Base-by-base conservation (phyloP, 2,113 vertebrate species). In the Aythya baeri region DNA sequence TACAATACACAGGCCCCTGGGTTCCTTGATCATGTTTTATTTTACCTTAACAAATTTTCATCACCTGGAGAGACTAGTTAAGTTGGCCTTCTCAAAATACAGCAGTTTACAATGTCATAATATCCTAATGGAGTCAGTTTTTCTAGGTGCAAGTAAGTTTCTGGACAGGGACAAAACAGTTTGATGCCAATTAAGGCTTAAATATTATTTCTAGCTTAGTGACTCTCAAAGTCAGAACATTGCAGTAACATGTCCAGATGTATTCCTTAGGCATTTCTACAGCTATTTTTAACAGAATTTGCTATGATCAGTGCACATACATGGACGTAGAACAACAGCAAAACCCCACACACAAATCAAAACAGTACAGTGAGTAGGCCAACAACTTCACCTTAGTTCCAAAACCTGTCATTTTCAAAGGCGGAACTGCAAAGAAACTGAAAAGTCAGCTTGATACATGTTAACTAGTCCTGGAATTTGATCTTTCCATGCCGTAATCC, bases 401-500 rank as follows among this genome's bases (percentile, higher is more conserved):
- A 83, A 86, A 73, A 21, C 6, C 27, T 59, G 63, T 43, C 23
- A 36, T 49, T 65, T 80, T 82, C 34, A 68, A 88, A 67, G 31
- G 15, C 17, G 21, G 36, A 77, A 61, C 7, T 31, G 4, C 17
- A 59, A 92, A 63, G 38, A 22, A 83, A 41, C 21, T 58, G 50
- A 43, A 41, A 86, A n/a, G 38, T 10, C 44, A 34, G 32, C 29
- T 44, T 82, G 16, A 4, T 11, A 13, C n/a, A 13, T 29, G 14
- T 32, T 81, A 67, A 29, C 13, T 17, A 8, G 25, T 84, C 41
- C 32, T n/a, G 5, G 7, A 66, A 22, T 11, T 41, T 5, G 25
- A 55, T 27, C 41, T 50, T 0, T 0, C 2, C 9, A 5, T 15
- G 9, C 21, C 1, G 11, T 27, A 50, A 86, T 32, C 46, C 13